These are phyloP conservation scores for Ferdinandea cuprea DNA, from an alignment of 2,888 invertebrate species.

Conservation along the genomic window DNA sequence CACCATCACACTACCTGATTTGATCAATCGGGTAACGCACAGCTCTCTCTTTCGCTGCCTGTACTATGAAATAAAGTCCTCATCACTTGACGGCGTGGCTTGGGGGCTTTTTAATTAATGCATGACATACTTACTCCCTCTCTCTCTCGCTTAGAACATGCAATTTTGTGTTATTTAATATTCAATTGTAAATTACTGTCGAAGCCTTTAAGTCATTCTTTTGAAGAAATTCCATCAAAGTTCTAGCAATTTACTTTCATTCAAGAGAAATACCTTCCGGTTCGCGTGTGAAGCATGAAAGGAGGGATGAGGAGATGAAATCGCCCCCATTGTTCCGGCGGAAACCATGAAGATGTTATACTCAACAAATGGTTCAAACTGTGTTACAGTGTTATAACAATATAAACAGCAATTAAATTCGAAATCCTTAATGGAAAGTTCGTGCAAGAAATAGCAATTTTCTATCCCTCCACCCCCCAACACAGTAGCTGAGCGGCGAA, in stretches of 20 bases:
- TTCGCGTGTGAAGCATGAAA: conserved; percentile 35
- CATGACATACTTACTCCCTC: conserved; percentile 7
- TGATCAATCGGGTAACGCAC: conserved; percentile 18
- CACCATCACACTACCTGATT: conserved; percentile 50
- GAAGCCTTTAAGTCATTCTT: too few species aligned
- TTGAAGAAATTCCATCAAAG: too few species aligned
- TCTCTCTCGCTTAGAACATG: background rate
- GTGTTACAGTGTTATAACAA: conserved; percentile 44
- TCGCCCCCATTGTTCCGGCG: background rate
- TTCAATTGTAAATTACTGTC: background rate
- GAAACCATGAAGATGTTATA: too few species aligned
- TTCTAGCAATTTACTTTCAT: conserved; percentile 3
- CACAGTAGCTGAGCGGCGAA: background rate
- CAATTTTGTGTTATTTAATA: background rate
- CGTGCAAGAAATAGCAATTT: conserved; percentile 62
- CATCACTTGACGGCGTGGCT: conserved; percentile 8
- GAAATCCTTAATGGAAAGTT: conserved; percentile 73
- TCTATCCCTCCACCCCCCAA: too few species aligned
- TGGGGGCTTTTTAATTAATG: conserved; percentile 41
- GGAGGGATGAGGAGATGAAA: too few species aligned
- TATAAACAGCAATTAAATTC: conserved; percentile 73
- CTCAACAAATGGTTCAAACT: background rate
- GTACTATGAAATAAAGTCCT: background rate
- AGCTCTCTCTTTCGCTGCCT: too few species aligned
- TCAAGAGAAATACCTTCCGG: conserved; percentile 15